These are phyloP conservation scores for Scolopax bukidnonensis DNA, from an alignment of 2,797 vertebrate genomes.

Conservation along the genomic window DNA sequence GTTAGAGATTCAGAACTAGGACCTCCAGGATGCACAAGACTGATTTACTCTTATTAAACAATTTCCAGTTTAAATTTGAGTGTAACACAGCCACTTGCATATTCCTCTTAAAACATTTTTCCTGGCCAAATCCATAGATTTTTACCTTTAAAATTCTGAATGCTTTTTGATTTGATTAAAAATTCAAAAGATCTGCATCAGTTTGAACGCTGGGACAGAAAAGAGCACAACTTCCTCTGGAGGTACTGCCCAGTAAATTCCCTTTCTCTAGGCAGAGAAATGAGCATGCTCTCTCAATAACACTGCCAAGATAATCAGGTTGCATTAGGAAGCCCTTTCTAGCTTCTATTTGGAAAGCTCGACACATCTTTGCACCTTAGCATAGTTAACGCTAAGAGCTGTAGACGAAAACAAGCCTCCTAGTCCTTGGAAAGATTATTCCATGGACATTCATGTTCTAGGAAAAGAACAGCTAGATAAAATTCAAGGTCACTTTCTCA, in stretches of 20 bases:
- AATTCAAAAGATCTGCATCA: background rate
- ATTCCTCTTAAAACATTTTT: background rate
- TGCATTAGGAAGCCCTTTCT: background rate
- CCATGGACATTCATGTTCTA: background rate
- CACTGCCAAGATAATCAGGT: background rate
- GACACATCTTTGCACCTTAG: background rate
- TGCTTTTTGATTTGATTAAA: background rate
- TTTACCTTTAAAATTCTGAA: background rate
- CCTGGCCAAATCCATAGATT: background rate
- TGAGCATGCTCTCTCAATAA: background rate
- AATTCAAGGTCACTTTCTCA: background rate
- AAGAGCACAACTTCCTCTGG: background rate
- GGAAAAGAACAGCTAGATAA: background rate
- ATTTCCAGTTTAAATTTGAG: background rate
- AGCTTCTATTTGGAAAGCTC: background rate
- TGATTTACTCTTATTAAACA: background rate
- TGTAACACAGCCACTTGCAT: background rate
- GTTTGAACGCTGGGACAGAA: background rate
- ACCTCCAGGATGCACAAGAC: background rate
- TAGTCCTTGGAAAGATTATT: background rate
- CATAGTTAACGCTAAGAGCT: background rate
- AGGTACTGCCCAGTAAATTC: background rate
- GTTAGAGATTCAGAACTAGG: background rate
- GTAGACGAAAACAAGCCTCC: background rate
- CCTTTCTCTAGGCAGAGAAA: background rate